Percentiles rank a stretch among this genome's conserved stretches.
These are phyloP conservation scores for Magallana ariakensis DNA, from an alignment of 1,140 invertebrate genomes.

Conservation along the genomic window DNA sequence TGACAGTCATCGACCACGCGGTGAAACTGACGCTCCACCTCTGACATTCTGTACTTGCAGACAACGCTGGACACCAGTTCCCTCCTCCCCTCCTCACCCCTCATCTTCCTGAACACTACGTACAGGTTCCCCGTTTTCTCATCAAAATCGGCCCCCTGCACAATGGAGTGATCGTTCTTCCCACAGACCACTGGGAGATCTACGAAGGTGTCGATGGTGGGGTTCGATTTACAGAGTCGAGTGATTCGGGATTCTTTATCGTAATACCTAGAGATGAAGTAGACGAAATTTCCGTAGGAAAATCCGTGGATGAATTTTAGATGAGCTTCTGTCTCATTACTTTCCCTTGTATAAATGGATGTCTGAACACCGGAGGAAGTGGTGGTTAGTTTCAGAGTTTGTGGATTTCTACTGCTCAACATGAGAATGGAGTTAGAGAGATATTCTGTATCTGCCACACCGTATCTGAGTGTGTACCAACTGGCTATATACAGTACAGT, in stretches of 20 bases:
- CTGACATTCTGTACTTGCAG: constrained; percentile 96
- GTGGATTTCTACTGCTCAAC: constrained; percentile 92
- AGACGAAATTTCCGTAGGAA: constrained; percentile 96
- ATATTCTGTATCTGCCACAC: constrained; percentile 48
- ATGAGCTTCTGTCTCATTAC: constrained; percentile 51
- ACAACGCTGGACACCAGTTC: constrained; percentile 86
- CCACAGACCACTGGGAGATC: constrained; percentile 98
- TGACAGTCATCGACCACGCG: constrained; percentile 98
- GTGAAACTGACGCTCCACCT: constrained; percentile 96
- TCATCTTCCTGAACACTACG: background rate
- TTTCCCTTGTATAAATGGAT: constrained; percentile 19
- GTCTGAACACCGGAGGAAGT: background rate
- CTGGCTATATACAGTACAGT: constrained; percentile 97
- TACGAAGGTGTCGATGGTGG: constrained; percentile 98
- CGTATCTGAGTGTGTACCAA: constrained; percentile 85
- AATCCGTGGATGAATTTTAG: constrained; percentile 98
- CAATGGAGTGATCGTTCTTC: constrained; percentile 90
- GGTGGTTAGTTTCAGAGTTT: constrained; percentile 92
- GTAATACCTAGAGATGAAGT: constrained; percentile 94
- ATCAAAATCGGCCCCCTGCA: constrained; percentile 97
- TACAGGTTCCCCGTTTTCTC: constrained; percentile 93
- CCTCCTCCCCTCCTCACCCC: background rate
- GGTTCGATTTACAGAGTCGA: constrained; percentile 96
- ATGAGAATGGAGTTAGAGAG: constrained; percentile 91
- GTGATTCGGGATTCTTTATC: constrained; percentile 90